Conservation (phyloP, 2,797 vertebrate genomes). For the Pelobates cultripes region DNA sequence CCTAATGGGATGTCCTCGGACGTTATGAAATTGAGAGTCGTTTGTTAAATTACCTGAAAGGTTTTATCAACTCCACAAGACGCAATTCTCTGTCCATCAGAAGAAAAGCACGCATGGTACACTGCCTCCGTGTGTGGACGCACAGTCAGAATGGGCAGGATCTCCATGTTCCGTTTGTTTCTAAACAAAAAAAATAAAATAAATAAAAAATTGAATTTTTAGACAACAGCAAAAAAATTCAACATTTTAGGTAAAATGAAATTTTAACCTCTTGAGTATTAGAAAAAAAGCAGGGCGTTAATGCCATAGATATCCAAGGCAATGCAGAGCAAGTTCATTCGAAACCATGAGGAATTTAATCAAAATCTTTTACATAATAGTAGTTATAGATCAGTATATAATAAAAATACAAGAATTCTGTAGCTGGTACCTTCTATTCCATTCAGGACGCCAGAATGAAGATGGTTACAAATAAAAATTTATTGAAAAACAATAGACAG, state of each 20-base stretch:
- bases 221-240: neutral
- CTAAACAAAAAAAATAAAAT: conserved; percentile 64
- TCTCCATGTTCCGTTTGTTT: conserved; percentile 86
- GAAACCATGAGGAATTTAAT: too few relatives aligned
- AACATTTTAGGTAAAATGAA: neutral
- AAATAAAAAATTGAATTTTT: neutral
- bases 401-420: too few relatives aligned
- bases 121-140: conserved; percentile 90
- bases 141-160: conserved; percentile 86
- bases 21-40: neutral
- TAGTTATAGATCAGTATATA: too few relatives aligned
- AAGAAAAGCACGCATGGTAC: conserved; percentile 92
- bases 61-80: conserved; percentile 90
- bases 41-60: conserved; percentile 79
- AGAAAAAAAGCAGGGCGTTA: too few relatives aligned
- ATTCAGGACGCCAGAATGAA: too few relatives aligned
- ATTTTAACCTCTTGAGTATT: too few relatives aligned
- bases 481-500: too few relatives aligned
- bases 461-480: too few relatives aligned
- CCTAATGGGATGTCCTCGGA: neutral
- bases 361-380: too few relatives aligned
- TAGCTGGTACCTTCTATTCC: too few relatives aligned
- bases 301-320: too few relatives aligned
- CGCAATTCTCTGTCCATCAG: conserved; percentile 86
- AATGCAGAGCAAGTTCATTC: too few relatives aligned